Base-by-base conservation (phyloP, 1,140 invertebrate genomes). In the Lysiphlebus fabarum region DNA sequence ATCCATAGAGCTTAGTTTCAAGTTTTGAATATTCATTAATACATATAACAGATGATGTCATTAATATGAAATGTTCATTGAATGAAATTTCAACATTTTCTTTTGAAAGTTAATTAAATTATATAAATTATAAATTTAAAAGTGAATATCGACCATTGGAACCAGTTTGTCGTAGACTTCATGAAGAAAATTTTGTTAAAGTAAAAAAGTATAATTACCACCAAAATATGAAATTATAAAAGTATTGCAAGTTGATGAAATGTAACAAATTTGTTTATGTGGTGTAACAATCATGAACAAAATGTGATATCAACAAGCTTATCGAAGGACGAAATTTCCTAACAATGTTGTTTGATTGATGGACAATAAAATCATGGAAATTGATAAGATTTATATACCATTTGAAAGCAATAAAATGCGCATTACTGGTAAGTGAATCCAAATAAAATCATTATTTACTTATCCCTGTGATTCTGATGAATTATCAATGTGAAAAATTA, bases 381-480 rank as follows among this genome's bases (percentile, higher is more conserved):
- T 53, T 53, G 11, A 53, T 10, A 9, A 53, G 14, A 53, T 53
- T 40, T 53, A 37, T 14, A 53, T 12, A 37, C 17, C 26, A 7
- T 12, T 26, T 14, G 34, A 53, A 14, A 11, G 17, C 17, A 36
- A 6, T 12, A 4, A n/a, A 4, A 38, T 37, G 7, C 17, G n/a
- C 8, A 33, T 36, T 8, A 38, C 7, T 12, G 7, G 34, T 9
- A 12, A 53, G 34, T 53, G 7, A n/a, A 9, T 36, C n/a, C 8
- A 53, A 7, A 40, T 53, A 37, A 38, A 38, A 12, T 14, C 50
- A 37, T 14, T 53, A 6, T 53, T 53, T 14, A 53, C 26, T 37
- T 53, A 53, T 53, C 50, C 50, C n/a, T 53, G 50, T 14, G 50
- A 53, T 53, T 53, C 50, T 3, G 42, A 43, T 42, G 34, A 14